A percentile compares a stretch with the other conserved stretches of the same genome.
These are phyloP conservation scores for Caenorhabditis plicata DNA, from an alignment of 2,888 invertebrate species.

Conservation along the genomic window DNA sequence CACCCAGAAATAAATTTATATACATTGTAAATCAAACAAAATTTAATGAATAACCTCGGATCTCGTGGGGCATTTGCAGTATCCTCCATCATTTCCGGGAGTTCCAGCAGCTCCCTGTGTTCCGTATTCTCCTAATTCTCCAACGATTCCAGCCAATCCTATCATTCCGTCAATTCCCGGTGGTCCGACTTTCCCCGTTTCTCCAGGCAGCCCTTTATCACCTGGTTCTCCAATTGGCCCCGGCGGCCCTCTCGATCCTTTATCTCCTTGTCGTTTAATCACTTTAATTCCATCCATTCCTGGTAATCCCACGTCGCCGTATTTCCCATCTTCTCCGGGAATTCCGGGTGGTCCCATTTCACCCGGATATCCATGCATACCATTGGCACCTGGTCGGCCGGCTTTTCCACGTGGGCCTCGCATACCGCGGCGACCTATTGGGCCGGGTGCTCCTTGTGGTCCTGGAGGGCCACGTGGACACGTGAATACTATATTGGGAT, in stretches of 20 bases:
- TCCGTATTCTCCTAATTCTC: conserved; percentile 13
- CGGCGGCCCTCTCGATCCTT: conserved; percentile 31
- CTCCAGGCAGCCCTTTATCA: conserved; percentile 20
- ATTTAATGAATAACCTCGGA: too few relatives aligned
- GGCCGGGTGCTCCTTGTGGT: conserved; percentile 21
- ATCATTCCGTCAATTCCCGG: conserved; percentile 25
- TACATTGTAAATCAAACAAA: too few relatives aligned
- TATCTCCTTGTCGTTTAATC: conserved; percentile 29
- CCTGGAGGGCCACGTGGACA: conserved; percentile 40
- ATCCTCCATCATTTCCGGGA: conserved; percentile 27
- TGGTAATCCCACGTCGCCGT: conserved; percentile 32
- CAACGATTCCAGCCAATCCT: conserved; percentile 27
- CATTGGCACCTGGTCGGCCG: conserved; percentile 30
- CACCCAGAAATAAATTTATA: too few relatives aligned
- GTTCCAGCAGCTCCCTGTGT: conserved; percentile 20
- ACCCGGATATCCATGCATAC: conserved; percentile 32
- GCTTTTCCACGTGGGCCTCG: conserved; percentile 32
- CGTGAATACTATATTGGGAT: conserved; percentile 30
- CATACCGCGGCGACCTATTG: conserved; percentile 31
- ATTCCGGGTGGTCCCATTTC: conserved; percentile 25
- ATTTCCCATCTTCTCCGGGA: conserved; percentile 29
- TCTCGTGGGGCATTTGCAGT: conserved; percentile 36
- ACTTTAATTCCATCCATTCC: conserved; percentile 36
- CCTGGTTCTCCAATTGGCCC: conserved; percentile 39
- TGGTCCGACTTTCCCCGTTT: conserved; percentile 12